Percentiles rank a stretch among this genome's conserved stretches.
phyloP scores from a whole-genome alignment of 2,888 invertebrate species.

The Drosophila nr. perissopoda region DNA sequence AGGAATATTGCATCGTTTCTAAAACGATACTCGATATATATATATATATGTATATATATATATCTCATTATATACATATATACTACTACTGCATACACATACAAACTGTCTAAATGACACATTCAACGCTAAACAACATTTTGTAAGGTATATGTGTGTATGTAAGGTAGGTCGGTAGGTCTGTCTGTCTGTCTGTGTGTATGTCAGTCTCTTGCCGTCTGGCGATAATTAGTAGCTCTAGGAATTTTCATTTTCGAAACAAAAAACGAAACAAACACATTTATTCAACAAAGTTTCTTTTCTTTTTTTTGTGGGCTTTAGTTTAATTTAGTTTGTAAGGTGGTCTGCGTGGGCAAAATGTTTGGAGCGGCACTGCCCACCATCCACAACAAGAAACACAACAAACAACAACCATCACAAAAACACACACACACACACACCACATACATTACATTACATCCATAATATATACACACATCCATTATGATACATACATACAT shows the following conservation, averaged over 20 bases:
- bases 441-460: constrained; percentile 9
- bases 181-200: constrained; percentile 28
- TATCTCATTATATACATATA: constrained; percentile 29
- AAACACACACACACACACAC: constrained; percentile 31
- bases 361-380: constrained; percentile 62
- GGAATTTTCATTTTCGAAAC: constrained; percentile 41
- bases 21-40: constrained; percentile 54
- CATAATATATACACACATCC: constrained; percentile 13
- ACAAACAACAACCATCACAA: constrained; percentile 10
- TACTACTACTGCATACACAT: constrained; percentile 20
- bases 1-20: constrained; percentile 58
- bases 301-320: constrained; percentile 60
- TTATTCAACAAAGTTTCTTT: constrained; percentile 43
- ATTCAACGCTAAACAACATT: constrained; percentile 18
- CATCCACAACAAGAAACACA: constrained; percentile 17
- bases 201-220: constrained; percentile 49
- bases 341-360: constrained; percentile 50
- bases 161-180: constrained; percentile 22
- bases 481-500: constrained; percentile 32
- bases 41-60: not conserved
- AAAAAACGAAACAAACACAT: constrained; percentile 14
- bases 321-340: constrained; percentile 73
- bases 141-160: constrained; percentile 24
- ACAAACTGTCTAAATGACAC: constrained; percentile 21
- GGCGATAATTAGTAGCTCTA: constrained; percentile 44